Conservation (phyloP, 53 echinoderm and acorn worm species). For the Echinometra lucunter region DNA sequence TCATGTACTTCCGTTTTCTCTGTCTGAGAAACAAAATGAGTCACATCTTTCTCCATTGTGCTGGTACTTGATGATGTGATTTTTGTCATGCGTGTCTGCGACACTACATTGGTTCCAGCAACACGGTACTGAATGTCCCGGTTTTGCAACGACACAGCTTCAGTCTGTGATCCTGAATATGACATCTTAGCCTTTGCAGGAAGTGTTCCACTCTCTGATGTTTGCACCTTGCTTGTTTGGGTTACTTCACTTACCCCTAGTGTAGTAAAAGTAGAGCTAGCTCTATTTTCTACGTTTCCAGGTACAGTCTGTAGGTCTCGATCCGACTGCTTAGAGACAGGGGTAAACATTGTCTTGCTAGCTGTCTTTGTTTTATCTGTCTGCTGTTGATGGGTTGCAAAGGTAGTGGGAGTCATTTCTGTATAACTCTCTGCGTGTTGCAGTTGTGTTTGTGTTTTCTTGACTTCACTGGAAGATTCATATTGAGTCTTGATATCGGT, state of each 20-base stretch:
- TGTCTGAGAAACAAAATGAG: slow-evolving; percentile 20
- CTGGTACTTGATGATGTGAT: slow-evolving; percentile 17
- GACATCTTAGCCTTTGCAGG: not conserved
- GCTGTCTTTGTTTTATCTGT: slow-evolving; percentile 3
- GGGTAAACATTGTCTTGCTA: slow-evolving; percentile 44
- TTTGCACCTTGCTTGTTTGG: not conserved
- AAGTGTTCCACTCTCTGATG: slow-evolving; percentile 3
- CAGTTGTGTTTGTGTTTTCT: slow-evolving; percentile 21
- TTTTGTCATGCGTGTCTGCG: slow-evolving; percentile 24
- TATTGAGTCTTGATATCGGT: slow-evolving; percentile 35
- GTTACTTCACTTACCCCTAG: slow-evolving; percentile 14
- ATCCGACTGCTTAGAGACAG: not conserved
- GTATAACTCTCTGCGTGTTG: slow-evolving; percentile 1
- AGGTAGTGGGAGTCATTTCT: not conserved
- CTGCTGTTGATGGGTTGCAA: slow-evolving; percentile 11
- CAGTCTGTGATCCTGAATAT: slow-evolving; percentile 41
- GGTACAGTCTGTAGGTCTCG: slow-evolving; percentile 19
- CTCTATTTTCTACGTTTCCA: not conserved
- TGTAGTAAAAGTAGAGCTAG: not conserved
- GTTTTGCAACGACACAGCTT: not conserved
- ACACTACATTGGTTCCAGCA: not conserved
- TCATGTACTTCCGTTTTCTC: not conserved
- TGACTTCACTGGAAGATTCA: not conserved
- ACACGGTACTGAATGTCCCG: slow-evolving; percentile 31
- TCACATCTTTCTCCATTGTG: not conserved